phyloP scores from a whole-genome alignment of 37 sponge, comb jelly and placozoan genomes.

The Oopsacas minuta region DNA sequence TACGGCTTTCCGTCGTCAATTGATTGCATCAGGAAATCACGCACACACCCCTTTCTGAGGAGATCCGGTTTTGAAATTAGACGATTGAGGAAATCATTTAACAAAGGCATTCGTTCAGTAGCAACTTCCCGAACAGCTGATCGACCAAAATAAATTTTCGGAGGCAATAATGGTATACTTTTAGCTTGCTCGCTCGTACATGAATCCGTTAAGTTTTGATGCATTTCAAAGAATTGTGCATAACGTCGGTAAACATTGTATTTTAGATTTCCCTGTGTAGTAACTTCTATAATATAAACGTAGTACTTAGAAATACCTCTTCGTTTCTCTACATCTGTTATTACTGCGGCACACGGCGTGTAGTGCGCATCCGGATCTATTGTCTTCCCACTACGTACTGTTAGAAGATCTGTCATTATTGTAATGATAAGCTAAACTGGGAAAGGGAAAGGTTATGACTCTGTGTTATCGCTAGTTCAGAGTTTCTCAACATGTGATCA shows the following conservation, averaged over 20 bases:
- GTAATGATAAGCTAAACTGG: neutral
- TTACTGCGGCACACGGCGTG: slow-evolving; percentile 22
- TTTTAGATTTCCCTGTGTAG: slow-evolving; percentile 24
- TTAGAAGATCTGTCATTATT: neutral
- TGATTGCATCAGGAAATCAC: neutral
- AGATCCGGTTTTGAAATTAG: neutral
- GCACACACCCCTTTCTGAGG: neutral
- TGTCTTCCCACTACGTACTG: neutral
- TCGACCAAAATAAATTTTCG: slow-evolving; percentile 52
- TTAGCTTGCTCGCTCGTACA: slow-evolving; percentile 68
- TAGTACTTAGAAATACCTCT: slow-evolving; percentile 66
- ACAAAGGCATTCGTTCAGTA: slow-evolving; percentile 45
- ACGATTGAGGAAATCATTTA: slow-evolving; percentile 44
- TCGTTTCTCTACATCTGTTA: slow-evolving; percentile 61
- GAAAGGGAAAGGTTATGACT: neutral
- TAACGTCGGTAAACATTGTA: slow-evolving; percentile 62
- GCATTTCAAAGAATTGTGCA: slow-evolving; percentile 58
- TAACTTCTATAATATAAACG: slow-evolving; percentile 59
- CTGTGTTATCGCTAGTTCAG: neutral
- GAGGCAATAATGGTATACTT: slow-evolving; percentile 23
- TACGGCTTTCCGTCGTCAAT: neutral
- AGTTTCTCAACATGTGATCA: too few species aligned
- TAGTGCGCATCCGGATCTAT: neutral
- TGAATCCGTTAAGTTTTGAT: slow-evolving; percentile 41
- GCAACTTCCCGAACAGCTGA: slow-evolving; percentile 71